A percentile compares a stretch with the other conserved stretches of the same genome.
phyloP scores from a whole-genome alignment of 2,113 vertebrate species.

The Hyperoodon ampullatus region DNA sequence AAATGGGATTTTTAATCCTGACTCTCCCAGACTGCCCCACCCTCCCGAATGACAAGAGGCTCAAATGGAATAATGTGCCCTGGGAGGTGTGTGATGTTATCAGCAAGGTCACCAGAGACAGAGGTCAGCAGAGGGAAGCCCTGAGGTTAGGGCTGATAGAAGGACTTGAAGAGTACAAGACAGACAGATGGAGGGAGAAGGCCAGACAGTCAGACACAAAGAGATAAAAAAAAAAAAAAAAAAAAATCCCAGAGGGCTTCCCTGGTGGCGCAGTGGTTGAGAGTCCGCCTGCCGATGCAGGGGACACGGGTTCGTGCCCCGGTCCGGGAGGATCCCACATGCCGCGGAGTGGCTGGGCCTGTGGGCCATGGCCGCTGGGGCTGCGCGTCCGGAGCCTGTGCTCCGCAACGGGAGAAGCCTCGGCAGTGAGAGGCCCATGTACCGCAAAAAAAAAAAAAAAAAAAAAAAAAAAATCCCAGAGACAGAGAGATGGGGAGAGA shows the following conservation, averaged over 20 bases:
- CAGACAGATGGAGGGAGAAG: not conserved
- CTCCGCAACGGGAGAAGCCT: too few relatives aligned
- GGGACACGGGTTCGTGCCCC: too few relatives aligned
- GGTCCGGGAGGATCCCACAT: too few relatives aligned
- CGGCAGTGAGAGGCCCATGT: too few relatives aligned
- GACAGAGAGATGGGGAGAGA: not conserved
- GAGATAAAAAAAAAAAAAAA: not conserved
- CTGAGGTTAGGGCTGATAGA: not conserved
- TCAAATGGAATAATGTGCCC: not conserved
- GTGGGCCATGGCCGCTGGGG: too few relatives aligned
- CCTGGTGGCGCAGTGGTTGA: too few relatives aligned
- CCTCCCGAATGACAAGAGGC: not conserved
- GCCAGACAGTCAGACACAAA: not conserved
- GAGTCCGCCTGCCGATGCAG: too few relatives aligned
- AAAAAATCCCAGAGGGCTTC: not conserved
- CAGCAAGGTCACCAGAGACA: not conserved
- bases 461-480: not conserved
- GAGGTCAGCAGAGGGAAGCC: not conserved
- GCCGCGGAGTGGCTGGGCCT: too few relatives aligned
- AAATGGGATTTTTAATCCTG: not conserved
- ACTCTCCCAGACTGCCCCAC: not conserved
- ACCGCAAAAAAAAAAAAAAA: too few relatives aligned
- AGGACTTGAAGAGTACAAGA: not conserved
- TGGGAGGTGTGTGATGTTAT: not conserved
- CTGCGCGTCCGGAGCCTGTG: too few relatives aligned